Percentiles rank a stretch among this genome's conserved stretches.
Conservation (phyloP, 2,113 vertebrate species). For the Sturnus vulgaris region DNA sequence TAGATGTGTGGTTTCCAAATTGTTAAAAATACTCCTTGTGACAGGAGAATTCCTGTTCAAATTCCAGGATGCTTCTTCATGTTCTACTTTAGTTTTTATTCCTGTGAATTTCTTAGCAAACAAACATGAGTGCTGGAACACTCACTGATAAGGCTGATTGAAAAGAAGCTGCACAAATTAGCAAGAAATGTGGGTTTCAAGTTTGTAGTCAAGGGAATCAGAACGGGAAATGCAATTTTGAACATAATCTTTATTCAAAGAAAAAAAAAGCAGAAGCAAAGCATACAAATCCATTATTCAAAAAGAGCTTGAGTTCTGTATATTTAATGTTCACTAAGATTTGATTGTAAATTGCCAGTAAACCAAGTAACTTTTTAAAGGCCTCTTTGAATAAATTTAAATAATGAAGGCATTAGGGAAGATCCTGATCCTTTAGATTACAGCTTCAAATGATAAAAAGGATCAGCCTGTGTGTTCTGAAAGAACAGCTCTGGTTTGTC, state of each 20-base stretch:
- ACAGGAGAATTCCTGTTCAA: neutral
- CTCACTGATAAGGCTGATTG: neutral
- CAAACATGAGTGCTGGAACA: neutral
- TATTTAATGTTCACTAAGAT: neutral
- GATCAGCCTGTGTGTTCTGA: neutral
- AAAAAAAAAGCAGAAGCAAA: neutral
- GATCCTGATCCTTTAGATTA: neutral
- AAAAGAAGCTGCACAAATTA: neutral
- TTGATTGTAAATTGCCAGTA: neutral
- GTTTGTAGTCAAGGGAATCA: neutral
- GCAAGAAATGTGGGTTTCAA: neutral
- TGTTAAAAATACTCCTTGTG: neutral
- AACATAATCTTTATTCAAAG: neutral
- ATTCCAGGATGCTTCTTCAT: neutral
- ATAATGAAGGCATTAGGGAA: constrained; percentile 7
- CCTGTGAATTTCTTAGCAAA: neutral
- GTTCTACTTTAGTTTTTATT: neutral
- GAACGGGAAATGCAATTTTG: neutral
- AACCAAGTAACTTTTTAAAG: neutral
- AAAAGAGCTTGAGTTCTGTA: neutral
- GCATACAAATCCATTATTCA: neutral
- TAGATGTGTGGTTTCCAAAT: neutral
- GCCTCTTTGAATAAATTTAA: constrained; percentile 21
- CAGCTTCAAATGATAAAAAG: neutral
- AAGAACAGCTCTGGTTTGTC: neutral